Conservation (phyloP, 92 coral and sea anemone species). For the Porites cylindrica region DNA sequence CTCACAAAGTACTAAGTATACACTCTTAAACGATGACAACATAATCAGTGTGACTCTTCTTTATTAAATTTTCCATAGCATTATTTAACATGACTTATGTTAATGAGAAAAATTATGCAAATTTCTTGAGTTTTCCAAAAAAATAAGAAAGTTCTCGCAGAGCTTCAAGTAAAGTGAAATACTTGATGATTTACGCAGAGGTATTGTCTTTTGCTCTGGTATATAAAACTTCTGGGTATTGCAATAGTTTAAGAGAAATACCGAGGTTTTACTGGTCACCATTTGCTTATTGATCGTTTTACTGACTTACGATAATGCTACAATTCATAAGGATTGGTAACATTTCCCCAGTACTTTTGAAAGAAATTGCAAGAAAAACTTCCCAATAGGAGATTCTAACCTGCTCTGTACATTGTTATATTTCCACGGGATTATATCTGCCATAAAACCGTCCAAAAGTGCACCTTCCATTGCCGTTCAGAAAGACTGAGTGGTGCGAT, state of each 20-base stretch:
- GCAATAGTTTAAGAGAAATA: not conserved
- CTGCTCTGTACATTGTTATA: not conserved
- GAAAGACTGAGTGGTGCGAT: too few species aligned
- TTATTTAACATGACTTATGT: too few species aligned
- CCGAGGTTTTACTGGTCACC: not conserved
- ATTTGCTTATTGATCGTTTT: constrained; percentile 1
- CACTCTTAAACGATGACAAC: too few species aligned
- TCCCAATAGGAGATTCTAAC: not conserved
- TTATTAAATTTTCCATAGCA: too few species aligned
- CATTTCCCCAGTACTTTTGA: not conserved
- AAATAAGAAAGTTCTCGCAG: not conserved
- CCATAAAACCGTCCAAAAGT: too few species aligned
- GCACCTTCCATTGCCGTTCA: too few species aligned
- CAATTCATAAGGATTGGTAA: not conserved
- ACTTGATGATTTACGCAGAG: not conserved
- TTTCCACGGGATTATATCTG: not conserved
- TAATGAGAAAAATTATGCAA: not conserved
- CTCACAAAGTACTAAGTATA: too few species aligned
- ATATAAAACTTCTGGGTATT: constrained; percentile 11
- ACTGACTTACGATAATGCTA: not conserved
- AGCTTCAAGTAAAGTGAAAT: constrained; percentile 9
- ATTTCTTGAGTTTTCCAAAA: too few species aligned
- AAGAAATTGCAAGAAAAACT: not conserved
- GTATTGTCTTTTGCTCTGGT: constrained; percentile 5
- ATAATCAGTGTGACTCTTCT: too few species aligned